phyloP scores from a whole-genome alignment of 2,888 invertebrate genomes.

The Sympetrum striolatum region DNA sequence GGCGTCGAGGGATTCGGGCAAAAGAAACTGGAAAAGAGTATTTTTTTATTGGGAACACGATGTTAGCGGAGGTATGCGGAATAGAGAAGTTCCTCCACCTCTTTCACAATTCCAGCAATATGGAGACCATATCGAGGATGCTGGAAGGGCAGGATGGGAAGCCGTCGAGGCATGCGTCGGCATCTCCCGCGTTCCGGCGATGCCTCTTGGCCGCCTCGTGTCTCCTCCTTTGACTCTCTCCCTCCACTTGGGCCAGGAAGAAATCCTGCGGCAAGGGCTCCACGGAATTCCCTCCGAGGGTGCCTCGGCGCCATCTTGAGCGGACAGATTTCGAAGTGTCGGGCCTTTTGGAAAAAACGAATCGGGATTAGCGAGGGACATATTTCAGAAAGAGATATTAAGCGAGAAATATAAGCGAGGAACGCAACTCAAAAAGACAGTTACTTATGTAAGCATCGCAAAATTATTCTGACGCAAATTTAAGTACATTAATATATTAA shows the following conservation, averaged over 20 bases:
- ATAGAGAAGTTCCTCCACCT: background rate
- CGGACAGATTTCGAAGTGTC: background rate
- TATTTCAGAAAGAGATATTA: no score
- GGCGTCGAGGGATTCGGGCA: background rate
- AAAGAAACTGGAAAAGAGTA: background rate
- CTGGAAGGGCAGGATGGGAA: conserved; percentile 28
- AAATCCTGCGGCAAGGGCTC: background rate
- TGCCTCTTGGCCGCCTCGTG: background rate
- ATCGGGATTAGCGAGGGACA: background rate
- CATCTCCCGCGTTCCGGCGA: background rate
- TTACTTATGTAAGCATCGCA: no score
- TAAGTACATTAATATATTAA: no score
- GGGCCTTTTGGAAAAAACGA: background rate
- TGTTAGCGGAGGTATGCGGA: background rate
- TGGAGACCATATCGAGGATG: conserved; percentile 35
- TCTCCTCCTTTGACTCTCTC: background rate
- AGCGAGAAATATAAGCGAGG: no score
- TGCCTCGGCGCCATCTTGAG: conserved; percentile 35
- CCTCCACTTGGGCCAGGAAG: conserved; percentile 1
- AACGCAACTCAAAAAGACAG: no score
- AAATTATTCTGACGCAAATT: no score
- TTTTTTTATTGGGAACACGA: background rate
- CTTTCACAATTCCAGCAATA: conserved; percentile 12
- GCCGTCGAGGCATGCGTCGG: conserved; percentile 8
- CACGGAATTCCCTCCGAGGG: background rate